Evolutionary conservation across 2,797 vertebrate genomes (phyloP), one percentile per base, ranked within the genome.

Genomic region (Sphenodon punctatus): DNA sequence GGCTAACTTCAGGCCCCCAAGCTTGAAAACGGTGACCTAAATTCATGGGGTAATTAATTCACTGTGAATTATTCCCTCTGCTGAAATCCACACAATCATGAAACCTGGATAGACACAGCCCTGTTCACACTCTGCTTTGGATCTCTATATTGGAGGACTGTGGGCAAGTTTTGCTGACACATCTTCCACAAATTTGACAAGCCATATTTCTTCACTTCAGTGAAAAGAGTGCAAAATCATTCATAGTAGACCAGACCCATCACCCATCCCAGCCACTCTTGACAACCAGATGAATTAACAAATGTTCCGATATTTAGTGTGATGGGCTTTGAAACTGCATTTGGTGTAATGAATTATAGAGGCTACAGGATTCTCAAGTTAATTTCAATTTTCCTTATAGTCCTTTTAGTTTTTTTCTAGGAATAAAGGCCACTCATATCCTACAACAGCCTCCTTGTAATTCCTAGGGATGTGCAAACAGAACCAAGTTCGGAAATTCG

Each of bases 271-370:
- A 48, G 61, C 69, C 67, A 51, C 66, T 46, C 53, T 60, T 77
- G 61, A 71, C 67, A 83, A 72, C 53, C 67, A 76, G 74, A 83
- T 45, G 45, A 83, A 77, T 59, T 77, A 76, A 41, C 80, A 82
- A 68, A 82, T 82, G 80, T 71, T 77, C 67, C 69, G 43, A 60
- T 82, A 66, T 71, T 32, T 8, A 42, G 38, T 45, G 43, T 71
- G 60, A 66, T 83, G 46, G 63, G 67, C 64, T 71, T 78, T 65
- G 53, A 75, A 74, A 53, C 53, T 38, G 60, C 71, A 66, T 63
- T 67, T 68, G 67, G 64, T 63, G 69, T 25, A 43, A 68, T 75
- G 68, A 42, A 64, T 75, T 46, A 68, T 23, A 45, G n/a, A 32
- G 34, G 56, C n/a, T n/a, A 67, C 32, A 25, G 48, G 42, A 36